Conservation (phyloP, 2,888 invertebrate genomes). For the Conus canariensis region DNA sequence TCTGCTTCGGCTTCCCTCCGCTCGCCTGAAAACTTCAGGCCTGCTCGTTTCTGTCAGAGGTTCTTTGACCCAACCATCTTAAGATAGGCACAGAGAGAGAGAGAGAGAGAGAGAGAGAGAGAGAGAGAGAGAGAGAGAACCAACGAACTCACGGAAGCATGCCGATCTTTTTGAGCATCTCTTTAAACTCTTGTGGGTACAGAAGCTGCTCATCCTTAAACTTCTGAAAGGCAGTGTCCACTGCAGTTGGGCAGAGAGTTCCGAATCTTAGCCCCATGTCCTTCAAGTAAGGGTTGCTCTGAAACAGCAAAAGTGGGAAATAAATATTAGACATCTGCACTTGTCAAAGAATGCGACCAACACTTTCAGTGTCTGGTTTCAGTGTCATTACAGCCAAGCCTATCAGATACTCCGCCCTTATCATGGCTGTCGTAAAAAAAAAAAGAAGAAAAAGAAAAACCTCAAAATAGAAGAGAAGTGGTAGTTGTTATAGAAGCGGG, state of each 20-base stretch:
- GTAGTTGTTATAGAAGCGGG: no score
- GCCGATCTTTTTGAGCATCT: conserved; percentile 35
- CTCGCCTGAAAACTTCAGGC: no score
- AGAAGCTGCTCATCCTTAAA: conserved; percentile 47
- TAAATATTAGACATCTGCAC: no score
- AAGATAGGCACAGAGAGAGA: no score
- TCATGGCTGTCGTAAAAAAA: no score
- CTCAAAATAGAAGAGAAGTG: not conserved
- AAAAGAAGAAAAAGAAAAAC: not conserved
- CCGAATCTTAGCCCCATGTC: conserved; percentile 47
- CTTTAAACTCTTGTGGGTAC: conserved; percentile 42
- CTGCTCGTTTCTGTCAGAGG: no score
- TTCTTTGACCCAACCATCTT: no score
- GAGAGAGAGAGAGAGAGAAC: not conserved
- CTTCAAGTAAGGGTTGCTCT: conserved; percentile 43
- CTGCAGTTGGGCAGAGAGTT: conserved; percentile 40
- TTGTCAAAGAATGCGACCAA: no score
- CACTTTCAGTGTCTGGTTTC: no score
- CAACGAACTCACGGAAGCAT: conserved; percentile 37
- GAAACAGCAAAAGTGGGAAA: not conserved
- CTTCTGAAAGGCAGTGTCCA: conserved; percentile 46
- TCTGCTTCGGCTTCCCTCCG: no score
- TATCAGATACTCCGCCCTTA: no score
- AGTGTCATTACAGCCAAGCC: no score
- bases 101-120: not conserved